These are phyloP conservation scores for Muscicapa adusta DNA, from an alignment of 2,113 vertebrate genomes.

Conservation along the genomic window DNA sequence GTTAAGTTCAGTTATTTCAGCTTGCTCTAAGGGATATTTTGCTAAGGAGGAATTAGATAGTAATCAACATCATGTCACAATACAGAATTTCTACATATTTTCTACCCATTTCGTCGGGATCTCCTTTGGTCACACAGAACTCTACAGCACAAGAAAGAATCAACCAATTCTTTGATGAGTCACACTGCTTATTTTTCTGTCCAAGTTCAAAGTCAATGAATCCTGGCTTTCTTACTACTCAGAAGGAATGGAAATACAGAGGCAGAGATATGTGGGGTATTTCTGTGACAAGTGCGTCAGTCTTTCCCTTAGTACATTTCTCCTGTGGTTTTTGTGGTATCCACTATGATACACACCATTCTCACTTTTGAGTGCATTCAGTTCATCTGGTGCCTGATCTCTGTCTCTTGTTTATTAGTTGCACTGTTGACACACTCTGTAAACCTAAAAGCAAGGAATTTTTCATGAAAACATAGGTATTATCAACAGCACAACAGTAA, in stretches of 20 bases:
- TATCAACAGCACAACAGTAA: background rate
- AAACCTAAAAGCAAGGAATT: slow-evolving; percentile 37
- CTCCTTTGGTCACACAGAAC: background rate
- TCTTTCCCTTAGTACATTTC: slow-evolving; percentile 15
- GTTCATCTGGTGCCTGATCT: slow-evolving; percentile 20
- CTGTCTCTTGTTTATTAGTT: slow-evolving; percentile 31
- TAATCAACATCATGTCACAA: background rate
- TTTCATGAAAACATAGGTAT: slow-evolving; percentile 29
- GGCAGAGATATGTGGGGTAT: background rate
- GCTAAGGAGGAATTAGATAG: background rate
- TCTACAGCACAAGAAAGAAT: background rate
- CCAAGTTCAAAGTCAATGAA: background rate
- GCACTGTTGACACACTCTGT: slow-evolving; percentile 11
- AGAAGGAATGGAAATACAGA: background rate
- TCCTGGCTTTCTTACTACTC: background rate
- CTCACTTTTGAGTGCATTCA: background rate
- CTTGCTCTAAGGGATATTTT: background rate
- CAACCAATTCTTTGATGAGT: background rate
- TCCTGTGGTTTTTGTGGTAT: slow-evolving; percentile 48
- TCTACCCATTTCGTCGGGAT: background rate
- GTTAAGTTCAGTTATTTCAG: background rate
- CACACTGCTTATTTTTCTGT: background rate
- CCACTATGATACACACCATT: slow-evolving; percentile 28
- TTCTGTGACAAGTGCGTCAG: slow-evolving; percentile 7
- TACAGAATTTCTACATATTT: background rate